Evolutionary conservation across 2,113 vertebrate species (phyloP), one percentile per base, ranked within the genome.

Genomic region (Ciconia maguari): DNA sequence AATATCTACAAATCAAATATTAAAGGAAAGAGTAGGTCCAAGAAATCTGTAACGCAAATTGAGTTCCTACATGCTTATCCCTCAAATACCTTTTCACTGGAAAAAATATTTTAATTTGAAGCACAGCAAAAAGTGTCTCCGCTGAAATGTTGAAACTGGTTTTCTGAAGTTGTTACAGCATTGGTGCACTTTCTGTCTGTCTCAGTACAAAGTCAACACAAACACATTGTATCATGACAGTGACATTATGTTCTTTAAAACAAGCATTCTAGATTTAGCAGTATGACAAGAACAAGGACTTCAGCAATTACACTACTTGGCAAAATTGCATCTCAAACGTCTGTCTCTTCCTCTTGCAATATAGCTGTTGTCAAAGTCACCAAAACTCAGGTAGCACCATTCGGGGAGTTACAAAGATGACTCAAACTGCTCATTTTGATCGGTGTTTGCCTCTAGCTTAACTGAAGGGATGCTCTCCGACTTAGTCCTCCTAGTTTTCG

Each of bases 401-500:
- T 87, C 62, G 8, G 78, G 89, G 84, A 96, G 95, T 98, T 98
- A 98, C 96, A 98, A 96, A 91, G 98, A 98, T 8, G 98, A 98
- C 60, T 98, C 98, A 80, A 98, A 98, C 89, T 98, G 97, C 89
- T 97, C 98, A 2, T 96, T 97, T 84, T 98, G 97, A 91, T 97
- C 94, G 10, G 93, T 81, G 70, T 98, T 98, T 29, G 97, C 96
- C 87, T 98, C 98, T 80, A 98, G 96, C 95, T 97, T 98, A 88
- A 98, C 97, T 11, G 97, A 96, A 78, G 98, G 98, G 61, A 97
- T 82, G 94, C 78, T 97, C 93, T 98, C 98, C 6, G 83, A 94
- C 94, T 98, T 98, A 98, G 98, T 98, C 98, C 98, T 98, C 85
- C 94, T 96, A 24, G 98, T 87, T 93, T 97, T 98, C 3, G 98